These are phyloP conservation scores for Hemiscyllium ocellatum DNA, from an alignment of 2,113 vertebrate species.

Conservation along the genomic window DNA sequence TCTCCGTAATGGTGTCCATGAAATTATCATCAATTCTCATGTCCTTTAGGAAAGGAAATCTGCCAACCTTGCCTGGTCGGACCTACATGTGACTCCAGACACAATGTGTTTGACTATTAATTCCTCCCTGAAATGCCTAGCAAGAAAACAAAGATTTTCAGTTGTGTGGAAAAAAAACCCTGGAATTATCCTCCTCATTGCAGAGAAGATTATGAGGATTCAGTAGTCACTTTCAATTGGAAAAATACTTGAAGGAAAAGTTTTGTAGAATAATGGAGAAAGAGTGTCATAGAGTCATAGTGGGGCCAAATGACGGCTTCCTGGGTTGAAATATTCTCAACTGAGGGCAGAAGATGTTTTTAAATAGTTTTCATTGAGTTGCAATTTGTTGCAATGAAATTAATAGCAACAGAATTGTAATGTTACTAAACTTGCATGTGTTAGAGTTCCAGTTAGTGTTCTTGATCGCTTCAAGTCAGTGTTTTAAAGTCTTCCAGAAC, in stretches of 20 bases:
- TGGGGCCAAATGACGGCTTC: neutral
- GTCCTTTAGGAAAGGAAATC: too few species aligned
- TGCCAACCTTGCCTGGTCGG: too few species aligned
- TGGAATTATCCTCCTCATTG: neutral
- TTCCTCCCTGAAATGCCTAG: too few species aligned
- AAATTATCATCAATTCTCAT: too few species aligned
- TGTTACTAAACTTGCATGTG: neutral
- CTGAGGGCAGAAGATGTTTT: neutral
- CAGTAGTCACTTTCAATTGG: neutral
- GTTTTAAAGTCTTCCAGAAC: neutral
- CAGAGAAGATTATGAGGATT: neutral
- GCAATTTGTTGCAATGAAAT: neutral
- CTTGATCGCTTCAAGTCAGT: neutral
- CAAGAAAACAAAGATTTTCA: neutral
- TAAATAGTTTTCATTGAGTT: neutral
- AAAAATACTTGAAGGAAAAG: neutral
- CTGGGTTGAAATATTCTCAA: neutral
- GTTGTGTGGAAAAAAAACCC: neutral
- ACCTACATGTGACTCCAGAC: too few species aligned
- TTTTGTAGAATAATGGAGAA: neutral
- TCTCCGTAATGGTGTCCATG: too few species aligned
- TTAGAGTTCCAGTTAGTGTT: neutral
- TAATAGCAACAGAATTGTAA: neutral
- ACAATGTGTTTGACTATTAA: too few species aligned
- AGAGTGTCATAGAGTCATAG: neutral